A percentile compares a stretch with the other conserved stretches of the same genome.
phyloP scores from a whole-genome alignment of 2,888 invertebrate species.

The Prosapia bicincta region DNA sequence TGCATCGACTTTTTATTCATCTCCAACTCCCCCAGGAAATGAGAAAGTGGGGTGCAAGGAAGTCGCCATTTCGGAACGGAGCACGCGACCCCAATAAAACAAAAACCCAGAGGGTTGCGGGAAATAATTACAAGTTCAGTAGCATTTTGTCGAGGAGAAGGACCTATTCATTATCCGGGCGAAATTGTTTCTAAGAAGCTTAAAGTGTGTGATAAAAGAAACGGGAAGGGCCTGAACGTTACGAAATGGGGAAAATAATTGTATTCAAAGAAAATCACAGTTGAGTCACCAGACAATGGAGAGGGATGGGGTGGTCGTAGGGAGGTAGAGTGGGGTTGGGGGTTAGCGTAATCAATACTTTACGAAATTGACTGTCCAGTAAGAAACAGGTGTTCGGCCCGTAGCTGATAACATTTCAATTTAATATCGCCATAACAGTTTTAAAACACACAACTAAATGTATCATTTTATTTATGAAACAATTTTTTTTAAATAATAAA shows the following conservation, averaged over 20 bases:
- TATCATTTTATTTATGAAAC: no score
- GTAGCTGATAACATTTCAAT: background rate
- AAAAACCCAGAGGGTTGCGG: background rate
- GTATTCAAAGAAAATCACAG: slow-evolving; percentile 17
- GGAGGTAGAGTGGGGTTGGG: slow-evolving; percentile 38
- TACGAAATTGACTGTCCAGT: slow-evolving; percentile 45
- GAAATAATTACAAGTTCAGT: background rate
- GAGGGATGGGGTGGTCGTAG: slow-evolving; percentile 40
- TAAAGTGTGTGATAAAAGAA: background rate
- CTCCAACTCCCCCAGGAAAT: slow-evolving; percentile 25
- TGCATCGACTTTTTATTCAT: slow-evolving; percentile 22
- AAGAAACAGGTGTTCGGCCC: background rate
- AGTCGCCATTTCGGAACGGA: slow-evolving; percentile 12
- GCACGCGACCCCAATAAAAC: slow-evolving; percentile 2
- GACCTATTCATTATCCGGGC: background rate
- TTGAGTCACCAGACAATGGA: slow-evolving; percentile 35
- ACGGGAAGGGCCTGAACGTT: background rate
- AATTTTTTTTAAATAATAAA: no score
- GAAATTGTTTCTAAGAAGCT: background rate
- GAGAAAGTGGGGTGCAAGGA: slow-evolving; percentile 19
- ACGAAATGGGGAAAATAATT: background rate
- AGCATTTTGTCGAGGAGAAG: background rate
- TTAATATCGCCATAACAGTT: no score
- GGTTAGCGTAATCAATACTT: slow-evolving; percentile 46
- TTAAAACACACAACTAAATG: no score